Conservation (phyloP, 2,888 invertebrate genomes). For the Tuberolachnus salignus region DNA sequence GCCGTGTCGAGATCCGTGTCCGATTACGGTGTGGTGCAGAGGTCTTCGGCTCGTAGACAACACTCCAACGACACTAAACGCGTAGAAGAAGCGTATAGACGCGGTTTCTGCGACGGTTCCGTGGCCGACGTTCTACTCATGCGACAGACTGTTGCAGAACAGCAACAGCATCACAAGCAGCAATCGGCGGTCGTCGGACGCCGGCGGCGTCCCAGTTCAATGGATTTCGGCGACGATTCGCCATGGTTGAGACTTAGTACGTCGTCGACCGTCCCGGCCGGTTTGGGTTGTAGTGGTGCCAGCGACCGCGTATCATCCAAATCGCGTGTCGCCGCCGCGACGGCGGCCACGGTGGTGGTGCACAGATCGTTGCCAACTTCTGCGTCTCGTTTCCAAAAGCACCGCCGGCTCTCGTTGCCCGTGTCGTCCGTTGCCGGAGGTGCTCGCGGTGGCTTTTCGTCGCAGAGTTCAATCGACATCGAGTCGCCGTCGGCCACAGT, state of each 20-base stretch:
- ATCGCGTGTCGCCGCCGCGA: slow-evolving; percentile 18
- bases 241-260: slow-evolving; percentile 44
- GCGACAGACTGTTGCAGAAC: slow-evolving; percentile 15
- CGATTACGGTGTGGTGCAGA: slow-evolving; percentile 36
- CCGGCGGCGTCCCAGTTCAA: slow-evolving; percentile 40
- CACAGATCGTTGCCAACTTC: slow-evolving; percentile 56
- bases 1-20: slow-evolving; percentile 32
- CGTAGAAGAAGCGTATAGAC: slow-evolving; percentile 50
- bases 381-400: slow-evolving; percentile 59
- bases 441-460: slow-evolving; percentile 7
- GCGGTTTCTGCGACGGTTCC: slow-evolving; percentile 60
- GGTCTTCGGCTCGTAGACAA: slow-evolving; percentile 15
- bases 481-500: slow-evolving; percentile 58
- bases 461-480: slow-evolving; percentile 62
- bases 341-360: slow-evolving; percentile 10
- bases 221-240: slow-evolving; percentile 49
- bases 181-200: background rate
- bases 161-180: background rate
- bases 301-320: slow-evolving; percentile 48
- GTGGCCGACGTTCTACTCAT: slow-evolving; percentile 61
- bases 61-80: slow-evolving; percentile 19
- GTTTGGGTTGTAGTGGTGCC: slow-evolving; percentile 52
- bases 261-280: slow-evolving; percentile 40
- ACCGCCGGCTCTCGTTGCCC: slow-evolving; percentile 45
- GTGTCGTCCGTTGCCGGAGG: slow-evolving; percentile 2